These are phyloP conservation scores for Tringa solitaria DNA, from an alignment of 2,113 vertebrate genomes.

Conservation along the genomic window DNA sequence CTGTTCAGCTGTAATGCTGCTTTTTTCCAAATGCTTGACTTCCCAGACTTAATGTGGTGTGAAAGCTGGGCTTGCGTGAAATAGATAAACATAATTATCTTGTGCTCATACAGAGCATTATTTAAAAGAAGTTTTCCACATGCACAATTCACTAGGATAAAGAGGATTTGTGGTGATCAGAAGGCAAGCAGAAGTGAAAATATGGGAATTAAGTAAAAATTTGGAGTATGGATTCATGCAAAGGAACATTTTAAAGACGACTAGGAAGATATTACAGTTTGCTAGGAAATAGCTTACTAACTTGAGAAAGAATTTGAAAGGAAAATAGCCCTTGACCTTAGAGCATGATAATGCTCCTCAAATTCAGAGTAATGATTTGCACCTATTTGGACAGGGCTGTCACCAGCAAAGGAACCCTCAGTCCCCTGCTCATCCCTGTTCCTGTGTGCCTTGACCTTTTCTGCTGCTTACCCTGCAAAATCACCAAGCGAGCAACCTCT, in stretches of 20 bases:
- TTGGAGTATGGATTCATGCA: background rate
- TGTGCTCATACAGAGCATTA: background rate
- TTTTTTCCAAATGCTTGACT: constrained; percentile 6
- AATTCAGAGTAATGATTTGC: no score
- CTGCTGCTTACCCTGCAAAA: background rate
- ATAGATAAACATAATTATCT: constrained; percentile 56
- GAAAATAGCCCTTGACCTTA: background rate
- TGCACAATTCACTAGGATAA: background rate
- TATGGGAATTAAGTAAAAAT: background rate
- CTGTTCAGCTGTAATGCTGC: background rate
- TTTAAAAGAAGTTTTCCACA: background rate
- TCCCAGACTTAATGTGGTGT: constrained; percentile 19
- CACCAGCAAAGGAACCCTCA: background rate
- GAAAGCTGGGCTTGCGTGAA: constrained; percentile 41
- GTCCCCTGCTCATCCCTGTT: background rate
- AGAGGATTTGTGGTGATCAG: background rate
- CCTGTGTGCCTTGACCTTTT: background rate
- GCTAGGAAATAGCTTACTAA: background rate
- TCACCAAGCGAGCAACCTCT: background rate
- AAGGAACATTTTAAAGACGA: background rate
- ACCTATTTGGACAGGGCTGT: background rate
- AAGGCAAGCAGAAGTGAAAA: background rate
- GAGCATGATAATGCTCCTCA: background rate
- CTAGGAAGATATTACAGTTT: background rate
- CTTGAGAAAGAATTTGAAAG: background rate